These are phyloP conservation scores for Ellobius talpinus DNA, from an alignment of 2,113 vertebrate species.

Conservation along the genomic window DNA sequence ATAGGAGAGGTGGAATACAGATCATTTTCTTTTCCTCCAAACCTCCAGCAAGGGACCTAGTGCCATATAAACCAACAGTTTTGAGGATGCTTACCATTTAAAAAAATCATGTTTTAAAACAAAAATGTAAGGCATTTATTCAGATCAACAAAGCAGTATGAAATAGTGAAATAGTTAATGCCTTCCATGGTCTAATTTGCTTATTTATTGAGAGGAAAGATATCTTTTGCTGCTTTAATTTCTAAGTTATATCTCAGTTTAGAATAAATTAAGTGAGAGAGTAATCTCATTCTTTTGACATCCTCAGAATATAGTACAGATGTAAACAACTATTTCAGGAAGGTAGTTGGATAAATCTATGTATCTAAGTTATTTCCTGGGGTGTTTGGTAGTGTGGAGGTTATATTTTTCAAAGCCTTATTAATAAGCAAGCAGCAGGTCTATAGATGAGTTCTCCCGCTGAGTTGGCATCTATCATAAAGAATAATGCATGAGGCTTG, in stretches of 20 bases:
- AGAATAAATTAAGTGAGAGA: constrained; percentile 45
- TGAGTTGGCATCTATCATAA: neutral
- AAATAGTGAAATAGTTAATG: neutral
- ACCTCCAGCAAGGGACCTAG: neutral
- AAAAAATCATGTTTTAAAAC: neutral
- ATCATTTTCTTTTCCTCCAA: neutral
- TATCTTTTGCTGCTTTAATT: constrained; percentile 29
- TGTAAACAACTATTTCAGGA: neutral
- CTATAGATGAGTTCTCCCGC: neutral
- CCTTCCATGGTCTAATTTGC: neutral
- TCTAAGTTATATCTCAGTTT: constrained; percentile 59
- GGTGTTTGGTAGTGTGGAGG: too few relatives aligned
- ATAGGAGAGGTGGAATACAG: neutral
- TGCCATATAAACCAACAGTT: neutral
- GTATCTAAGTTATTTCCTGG: neutral
- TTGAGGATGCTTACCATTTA: neutral
- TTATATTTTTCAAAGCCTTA: constrained; percentile 25
- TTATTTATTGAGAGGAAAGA: constrained; percentile 26
- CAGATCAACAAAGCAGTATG: constrained; percentile 11
- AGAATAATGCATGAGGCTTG: neutral
- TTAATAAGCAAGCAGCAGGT: neutral
- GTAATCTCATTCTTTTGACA: neutral
- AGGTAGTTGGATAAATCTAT: neutral
- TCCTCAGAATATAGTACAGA: neutral
- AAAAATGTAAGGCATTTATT: neutral